phyloP scores from a whole-genome alignment of 2,113 vertebrate genomes.

The Ursus arctos region DNA sequence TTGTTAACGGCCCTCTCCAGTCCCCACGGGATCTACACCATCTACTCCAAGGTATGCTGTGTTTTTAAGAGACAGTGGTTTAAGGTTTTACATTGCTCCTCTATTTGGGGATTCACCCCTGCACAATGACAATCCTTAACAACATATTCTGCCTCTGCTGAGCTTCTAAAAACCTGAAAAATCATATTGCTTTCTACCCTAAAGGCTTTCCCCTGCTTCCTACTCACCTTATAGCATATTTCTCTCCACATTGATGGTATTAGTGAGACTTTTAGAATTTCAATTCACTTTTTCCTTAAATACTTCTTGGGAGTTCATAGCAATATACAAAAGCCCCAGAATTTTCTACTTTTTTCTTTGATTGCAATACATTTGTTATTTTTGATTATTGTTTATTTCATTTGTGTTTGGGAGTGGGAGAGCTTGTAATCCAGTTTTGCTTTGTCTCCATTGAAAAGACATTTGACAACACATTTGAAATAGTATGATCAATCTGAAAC shows the following conservation, averaged over 20 bases:
- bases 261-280: constrained; percentile 31
- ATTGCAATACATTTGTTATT: constrained; percentile 25
- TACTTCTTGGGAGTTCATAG: background rate
- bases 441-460: background rate
- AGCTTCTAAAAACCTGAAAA: background rate
- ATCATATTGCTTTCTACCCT: background rate
- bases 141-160: background rate
- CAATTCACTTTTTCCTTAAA: background rate
- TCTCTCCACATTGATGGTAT: background rate
- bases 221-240: background rate
- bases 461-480: constrained; percentile 45
- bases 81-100: background rate
- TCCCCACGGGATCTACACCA: background rate
- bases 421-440: background rate
- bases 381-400: constrained; percentile 41
- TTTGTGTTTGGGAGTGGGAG: constrained; percentile 7
- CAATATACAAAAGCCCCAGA: background rate
- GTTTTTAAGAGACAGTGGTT: constrained; percentile 15
- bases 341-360: constrained; percentile 11
- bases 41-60: background rate
- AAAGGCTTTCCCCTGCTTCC: background rate
- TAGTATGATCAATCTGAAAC: background rate
- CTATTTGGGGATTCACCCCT: background rate
- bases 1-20: background rate
- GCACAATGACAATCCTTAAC: background rate